A percentile compares a stretch with the other conserved stretches of the same genome.
Conservation (phyloP, 53 echinoderm and acorn worm species). For the Henricia sp. region DNA sequence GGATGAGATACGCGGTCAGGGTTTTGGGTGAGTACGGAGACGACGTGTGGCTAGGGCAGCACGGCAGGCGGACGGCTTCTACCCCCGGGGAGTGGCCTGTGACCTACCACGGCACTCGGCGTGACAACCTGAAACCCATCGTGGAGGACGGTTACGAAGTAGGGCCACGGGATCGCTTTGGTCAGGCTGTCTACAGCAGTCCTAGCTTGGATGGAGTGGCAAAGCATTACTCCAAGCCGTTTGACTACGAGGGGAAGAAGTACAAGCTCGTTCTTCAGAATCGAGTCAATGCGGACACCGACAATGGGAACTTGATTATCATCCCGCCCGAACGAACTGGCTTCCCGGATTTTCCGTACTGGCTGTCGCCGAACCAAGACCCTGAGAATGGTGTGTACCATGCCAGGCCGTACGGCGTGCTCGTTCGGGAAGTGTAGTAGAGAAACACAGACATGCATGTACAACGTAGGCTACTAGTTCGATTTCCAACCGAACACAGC, state of each 20-base stretch:
- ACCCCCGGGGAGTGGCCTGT: slow-evolving; percentile 53
- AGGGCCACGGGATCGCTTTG: slow-evolving; percentile 6
- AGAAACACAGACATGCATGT: neutral
- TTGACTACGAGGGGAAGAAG: slow-evolving; percentile 19
- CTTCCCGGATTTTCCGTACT: slow-evolving; percentile 23
- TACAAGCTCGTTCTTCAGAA: slow-evolving; percentile 52
- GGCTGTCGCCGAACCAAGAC: slow-evolving; percentile 50
- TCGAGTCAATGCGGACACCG: slow-evolving; percentile 9
- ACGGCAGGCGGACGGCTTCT: slow-evolving; percentile 16
- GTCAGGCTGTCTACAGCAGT: slow-evolving; percentile 31
- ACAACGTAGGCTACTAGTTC: neutral
- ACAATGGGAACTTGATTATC: slow-evolving; percentile 23
- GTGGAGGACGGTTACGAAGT: slow-evolving; percentile 6
- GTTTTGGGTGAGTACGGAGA: slow-evolving; percentile 40
- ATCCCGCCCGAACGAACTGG: neutral
- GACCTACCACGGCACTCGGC: slow-evolving; percentile 46
- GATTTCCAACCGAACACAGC: neutral
- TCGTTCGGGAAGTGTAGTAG: slow-evolving; percentile 2
- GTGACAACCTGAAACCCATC: slow-evolving; percentile 1
- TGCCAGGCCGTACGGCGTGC: slow-evolving; percentile 52
- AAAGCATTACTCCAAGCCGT: slow-evolving; percentile 8
- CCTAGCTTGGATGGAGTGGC: slow-evolving; percentile 24
- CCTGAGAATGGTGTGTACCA: slow-evolving; percentile 19
- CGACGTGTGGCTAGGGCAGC: slow-evolving; percentile 32
- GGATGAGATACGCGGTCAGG: slow-evolving; percentile 34